Evolutionary conservation across 2,113 vertebrate genomes (phyloP), one percentile per base, ranked within the genome.

Genomic region (Pelmatolapia mariae): DNA sequence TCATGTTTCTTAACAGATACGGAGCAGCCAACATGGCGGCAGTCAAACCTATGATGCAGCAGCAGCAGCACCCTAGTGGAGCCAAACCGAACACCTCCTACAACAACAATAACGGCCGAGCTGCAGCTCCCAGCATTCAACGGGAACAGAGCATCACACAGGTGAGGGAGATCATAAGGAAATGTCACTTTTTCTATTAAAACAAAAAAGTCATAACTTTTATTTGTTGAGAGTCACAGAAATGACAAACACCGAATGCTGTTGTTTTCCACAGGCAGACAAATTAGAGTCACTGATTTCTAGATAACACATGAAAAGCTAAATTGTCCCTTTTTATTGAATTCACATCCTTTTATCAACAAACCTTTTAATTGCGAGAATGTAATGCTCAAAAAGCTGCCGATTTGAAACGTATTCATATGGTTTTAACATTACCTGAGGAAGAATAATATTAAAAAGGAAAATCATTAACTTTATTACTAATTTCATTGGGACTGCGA

Each of bases 11-110:
- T 29, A 96, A 97, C 90, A 97, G 96, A 87, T 96, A 97, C 0
- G 97, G 97, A 4, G 93, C 95, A 0, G 96, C 97, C 81, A 98
- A 98, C 86, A 99, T 98, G 24, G 99, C 97, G 1, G 98, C 99
- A 0, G 98, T 99, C 29, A 97, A 98, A 86, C 99, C 99, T 8
- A 99, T 99, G 97, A 95, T 98, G 73, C 80, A 85, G 86, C 80
- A 78, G 73, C 80, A 85, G 86, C 80, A 78, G 66, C 86, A 97
- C 24, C 95, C 92, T 0, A 81, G 89, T 0, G 97, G 97, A 86
- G 95, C 95, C 93, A 98, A 97, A 91, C 96, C 97, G 29, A 98
- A 98, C 94, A 96, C 97, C 86, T 98, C 97, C 79, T 96, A 96
- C 94, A 98, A 97, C 95, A 98, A 98, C 94, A 99, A 98, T 94